Conservation (phyloP, 1,140 invertebrate genomes). For the Thereuonema tuberculata region DNA sequence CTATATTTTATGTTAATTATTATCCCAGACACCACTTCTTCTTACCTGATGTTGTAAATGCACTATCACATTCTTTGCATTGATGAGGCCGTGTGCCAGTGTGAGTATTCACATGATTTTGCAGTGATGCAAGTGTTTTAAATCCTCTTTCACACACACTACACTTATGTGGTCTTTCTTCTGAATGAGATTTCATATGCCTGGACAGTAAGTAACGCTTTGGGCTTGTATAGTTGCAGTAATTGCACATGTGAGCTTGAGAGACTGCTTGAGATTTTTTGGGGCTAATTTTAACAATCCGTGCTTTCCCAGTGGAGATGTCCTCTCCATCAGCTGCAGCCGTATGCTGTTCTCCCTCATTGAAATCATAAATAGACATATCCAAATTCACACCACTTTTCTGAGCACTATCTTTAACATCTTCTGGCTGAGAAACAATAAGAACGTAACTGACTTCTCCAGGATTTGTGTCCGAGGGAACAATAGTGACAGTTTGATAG, state of each 20-base stretch:
- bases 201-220: slow-evolving; percentile 74
- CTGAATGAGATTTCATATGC: slow-evolving; percentile 91
- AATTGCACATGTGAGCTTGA: slow-evolving; percentile 67
- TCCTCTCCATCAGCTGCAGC: slow-evolving; percentile 24
- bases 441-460: slow-evolving; percentile 78
- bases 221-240: slow-evolving; percentile 77
- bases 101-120: slow-evolving; percentile 94
- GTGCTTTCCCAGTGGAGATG: slow-evolving; percentile 2
- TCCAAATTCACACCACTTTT: slow-evolving; percentile 33
- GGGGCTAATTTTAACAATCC: slow-evolving; percentile 42
- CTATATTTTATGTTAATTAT: too few relatives aligned
- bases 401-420: slow-evolving; percentile 33
- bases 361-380: slow-evolving; percentile 42
- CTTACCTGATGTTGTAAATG: slow-evolving; percentile 83
- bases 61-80: slow-evolving; percentile 82
- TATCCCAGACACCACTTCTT: too few relatives aligned
- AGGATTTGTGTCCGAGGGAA: slow-evolving; percentile 61
- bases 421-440: slow-evolving; percentile 58
- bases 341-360: slow-evolving; percentile 44
- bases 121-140: slow-evolving; percentile 80
- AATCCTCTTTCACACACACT: slow-evolving; percentile 88
- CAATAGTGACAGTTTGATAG: slow-evolving; percentile 72
- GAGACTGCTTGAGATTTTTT: slow-evolving; percentile 54
- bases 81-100: slow-evolving; percentile 88
- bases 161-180: slow-evolving; percentile 88